Base-by-base conservation (phyloP, 2,113 vertebrate genomes). In the Laticauda colubrina region DNA sequence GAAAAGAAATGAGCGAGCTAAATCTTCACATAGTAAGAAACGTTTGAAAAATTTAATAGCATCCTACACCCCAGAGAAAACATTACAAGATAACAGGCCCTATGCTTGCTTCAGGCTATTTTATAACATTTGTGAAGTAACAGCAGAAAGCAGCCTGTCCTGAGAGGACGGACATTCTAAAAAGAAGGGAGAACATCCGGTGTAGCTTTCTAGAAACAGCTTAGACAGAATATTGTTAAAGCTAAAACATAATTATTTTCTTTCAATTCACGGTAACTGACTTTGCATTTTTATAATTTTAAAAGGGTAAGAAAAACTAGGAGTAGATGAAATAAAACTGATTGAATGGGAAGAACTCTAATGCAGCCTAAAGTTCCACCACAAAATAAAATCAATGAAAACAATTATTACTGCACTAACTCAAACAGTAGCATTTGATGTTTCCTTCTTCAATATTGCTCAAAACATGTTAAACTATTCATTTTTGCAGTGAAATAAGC, bases 141-240 rank as follows among this genome's bases (percentile, higher is more conserved):
- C 54, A 59, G 23, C 91, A 75, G 21, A 23, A 89, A 81, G 69
- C 7, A 85, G 51, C 6, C 86, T 18, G 85, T 34, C 88, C 75
- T 39, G 0, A 91, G 56, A 1, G 20, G 23, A 90, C n/a, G 20
- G 23, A 90, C 43, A 64, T 43, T 87, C 23, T 54, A 85, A 85
- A 48, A 85, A 93, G 10, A 18, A 87, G 89, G 91, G 92, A 94
- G 55, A 34, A 85, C 57, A 26, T 53, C 5, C 23, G 0, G 0
- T 0, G 29, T 56, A 90, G 12, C 59, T 91, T 94, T 91, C 56
- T 61, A 81, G 18, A 10, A 55, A 29, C 0, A 81, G 2, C 45
- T 57, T 59, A 93, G 59, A 85, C 39, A 94, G 9, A 4, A 91
- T 88, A 24, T n/a, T 88, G 89, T 69, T 91, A 6, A 14, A 91